These are phyloP conservation scores for Toxotes lorentzi DNA, from an alignment of 2,797 vertebrate genomes.

Conservation along the genomic window DNA sequence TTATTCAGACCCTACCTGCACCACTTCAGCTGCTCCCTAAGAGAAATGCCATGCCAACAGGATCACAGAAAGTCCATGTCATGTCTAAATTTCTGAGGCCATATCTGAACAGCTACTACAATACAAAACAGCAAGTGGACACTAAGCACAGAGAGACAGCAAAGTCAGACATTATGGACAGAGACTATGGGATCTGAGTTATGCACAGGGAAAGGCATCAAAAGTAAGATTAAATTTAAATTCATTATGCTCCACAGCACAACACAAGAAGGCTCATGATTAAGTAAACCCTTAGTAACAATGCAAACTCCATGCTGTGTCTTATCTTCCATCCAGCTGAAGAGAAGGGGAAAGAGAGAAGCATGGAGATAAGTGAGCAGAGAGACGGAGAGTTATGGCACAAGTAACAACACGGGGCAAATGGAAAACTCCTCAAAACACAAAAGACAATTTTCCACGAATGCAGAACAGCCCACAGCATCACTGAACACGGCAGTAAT, in stretches of 20 bases:
- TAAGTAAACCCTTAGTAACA: conserved; percentile 36
- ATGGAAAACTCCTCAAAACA: conserved; percentile 7
- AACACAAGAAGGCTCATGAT: conserved; percentile 18
- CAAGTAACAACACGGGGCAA: neutral
- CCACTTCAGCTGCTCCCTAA: conserved; percentile 15
- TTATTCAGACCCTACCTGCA: conserved; percentile 14
- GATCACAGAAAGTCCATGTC: neutral
- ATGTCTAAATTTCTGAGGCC: neutral
- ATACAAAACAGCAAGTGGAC: neutral
- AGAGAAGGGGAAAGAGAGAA: neutral
- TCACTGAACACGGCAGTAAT: neutral
- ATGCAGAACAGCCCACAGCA: too few species aligned
- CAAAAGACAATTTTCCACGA: too few species aligned
- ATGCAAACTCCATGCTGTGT: neutral
- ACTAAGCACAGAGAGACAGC: neutral
- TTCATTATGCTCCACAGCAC: neutral
- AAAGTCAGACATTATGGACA: neutral
- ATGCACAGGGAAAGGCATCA: neutral
- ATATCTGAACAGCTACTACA: neutral
- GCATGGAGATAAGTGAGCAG: too few species aligned
- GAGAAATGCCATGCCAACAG: conserved; percentile 18
- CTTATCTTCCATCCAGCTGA: neutral
- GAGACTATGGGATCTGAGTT: neutral
- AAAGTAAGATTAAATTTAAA: neutral
- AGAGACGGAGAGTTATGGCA: neutral